phyloP scores from a whole-genome alignment of 2,888 invertebrate species.

The Latheticus oryzae region DNA sequence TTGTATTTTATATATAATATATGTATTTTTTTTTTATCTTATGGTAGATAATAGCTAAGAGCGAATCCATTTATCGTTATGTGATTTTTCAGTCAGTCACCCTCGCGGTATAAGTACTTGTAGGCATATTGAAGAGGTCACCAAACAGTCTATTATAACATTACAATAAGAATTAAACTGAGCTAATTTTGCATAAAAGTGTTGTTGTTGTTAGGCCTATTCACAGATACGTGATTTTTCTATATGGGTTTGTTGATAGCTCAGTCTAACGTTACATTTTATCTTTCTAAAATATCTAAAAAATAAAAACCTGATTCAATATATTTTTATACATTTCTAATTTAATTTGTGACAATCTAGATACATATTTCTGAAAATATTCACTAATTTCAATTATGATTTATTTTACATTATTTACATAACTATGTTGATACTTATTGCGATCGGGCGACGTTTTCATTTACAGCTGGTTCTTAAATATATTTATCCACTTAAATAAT shows the following conservation, averaged over 20 bases:
- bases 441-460: slow-evolving; percentile 56
- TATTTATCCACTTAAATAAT: too few species aligned
- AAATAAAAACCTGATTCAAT: slow-evolving; percentile 51
- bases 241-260: slow-evolving; percentile 35
- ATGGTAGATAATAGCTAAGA: slow-evolving; percentile 55
- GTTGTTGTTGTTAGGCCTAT: slow-evolving; percentile 43
- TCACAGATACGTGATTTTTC: slow-evolving; percentile 41
- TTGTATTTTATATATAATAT: slow-evolving; percentile 51
- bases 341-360: slow-evolving; percentile 42
- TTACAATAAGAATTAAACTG: slow-evolving; percentile 49
- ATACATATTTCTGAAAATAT: slow-evolving; percentile 54
- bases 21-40: slow-evolving; percentile 52
- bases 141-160: slow-evolving; percentile 53
- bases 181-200: slow-evolving; percentile 36
- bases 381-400: slow-evolving; percentile 44
- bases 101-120: slow-evolving; percentile 60
- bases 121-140: slow-evolving; percentile 56
- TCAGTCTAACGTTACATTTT: slow-evolving; percentile 35
- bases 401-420: slow-evolving; percentile 43
- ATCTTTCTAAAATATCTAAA: slow-evolving; percentile 50
- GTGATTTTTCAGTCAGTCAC: slow-evolving; percentile 59
- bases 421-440: slow-evolving; percentile 61
- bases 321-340: slow-evolving; percentile 41
- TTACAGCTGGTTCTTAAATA: slow-evolving; percentile 46
- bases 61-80: slow-evolving; percentile 55